Percentiles rank a stretch among this genome's conserved stretches.
These are phyloP conservation scores for Macquaria australasica DNA, from an alignment of 2,113 vertebrate genomes.

Conservation along the genomic window DNA sequence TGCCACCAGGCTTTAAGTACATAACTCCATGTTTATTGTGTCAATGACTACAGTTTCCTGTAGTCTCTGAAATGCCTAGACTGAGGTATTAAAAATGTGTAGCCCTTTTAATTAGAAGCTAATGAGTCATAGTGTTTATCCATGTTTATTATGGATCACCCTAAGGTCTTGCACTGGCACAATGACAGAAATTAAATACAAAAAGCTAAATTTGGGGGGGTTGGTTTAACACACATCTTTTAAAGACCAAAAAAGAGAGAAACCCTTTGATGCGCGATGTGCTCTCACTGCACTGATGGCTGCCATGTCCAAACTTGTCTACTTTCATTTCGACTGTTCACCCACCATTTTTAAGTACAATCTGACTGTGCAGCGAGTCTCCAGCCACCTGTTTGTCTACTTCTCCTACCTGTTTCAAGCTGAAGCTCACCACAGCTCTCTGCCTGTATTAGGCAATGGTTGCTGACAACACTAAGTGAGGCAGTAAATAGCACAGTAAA, in stretches of 20 bases:
- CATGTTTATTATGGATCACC: neutral
- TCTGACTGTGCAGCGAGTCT: conserved; percentile 7
- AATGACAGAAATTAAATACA: neutral
- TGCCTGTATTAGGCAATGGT: conserved; percentile 3
- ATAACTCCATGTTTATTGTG: neutral
- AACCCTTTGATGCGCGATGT: neutral
- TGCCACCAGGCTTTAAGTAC: neutral
- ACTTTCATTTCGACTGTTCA: neutral
- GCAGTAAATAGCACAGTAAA: conserved; percentile 44
- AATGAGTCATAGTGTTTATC: conserved; percentile 8
- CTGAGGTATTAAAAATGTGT: neutral
- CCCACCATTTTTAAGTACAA: conserved; percentile 16
- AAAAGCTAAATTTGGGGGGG: neutral
- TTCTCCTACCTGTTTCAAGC: conserved; percentile 28
- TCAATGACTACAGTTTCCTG: neutral
- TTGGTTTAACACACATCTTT: conserved; percentile 1
- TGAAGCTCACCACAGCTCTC: conserved; percentile 14
- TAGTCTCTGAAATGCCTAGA: neutral
- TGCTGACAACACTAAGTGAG: conserved; percentile 47
- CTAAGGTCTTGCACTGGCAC: neutral
- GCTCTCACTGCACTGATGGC: neutral
- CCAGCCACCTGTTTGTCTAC: conserved; percentile 42
- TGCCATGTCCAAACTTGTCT: neutral
- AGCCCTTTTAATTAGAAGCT: conserved; percentile 9
- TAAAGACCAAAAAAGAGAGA: neutral